A percentile compares a stretch with the other conserved stretches of the same genome.
Evolutionary conservation across 2,888 invertebrate genomes (phyloP).

Genomic region (Apamea sordens): DNA sequence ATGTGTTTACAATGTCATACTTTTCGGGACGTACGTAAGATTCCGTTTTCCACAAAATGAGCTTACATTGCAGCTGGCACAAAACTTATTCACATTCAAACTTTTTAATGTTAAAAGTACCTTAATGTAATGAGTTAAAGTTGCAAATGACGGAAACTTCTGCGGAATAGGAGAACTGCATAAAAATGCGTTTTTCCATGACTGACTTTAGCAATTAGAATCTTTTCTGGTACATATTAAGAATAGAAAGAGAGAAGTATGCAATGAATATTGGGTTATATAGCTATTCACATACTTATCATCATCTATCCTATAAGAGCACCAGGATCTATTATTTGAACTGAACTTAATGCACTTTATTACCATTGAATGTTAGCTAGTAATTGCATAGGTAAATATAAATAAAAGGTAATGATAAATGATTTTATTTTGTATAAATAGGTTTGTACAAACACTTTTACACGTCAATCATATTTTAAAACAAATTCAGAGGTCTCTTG

Average conservation of each 20-base stretch:
- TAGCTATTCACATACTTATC: not conserved
- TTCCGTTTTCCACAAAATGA: conserved; percentile 6
- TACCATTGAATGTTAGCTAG: not conserved
- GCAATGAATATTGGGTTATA: not conserved
- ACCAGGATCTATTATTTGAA: not conserved
- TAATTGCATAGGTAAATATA: not conserved
- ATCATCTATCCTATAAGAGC: not conserved
- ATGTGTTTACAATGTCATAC: not conserved
- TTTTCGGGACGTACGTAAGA: not conserved
- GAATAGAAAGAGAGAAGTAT: not conserved
- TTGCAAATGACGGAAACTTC: conserved; percentile 45
- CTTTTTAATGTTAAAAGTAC: conserved; percentile 52
- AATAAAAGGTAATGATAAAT: too few relatives aligned
- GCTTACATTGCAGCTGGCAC: conserved; percentile 26
- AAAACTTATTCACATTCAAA: conserved; percentile 24
- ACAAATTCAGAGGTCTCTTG: too few relatives aligned
- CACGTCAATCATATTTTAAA: too few relatives aligned
- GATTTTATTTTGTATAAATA: too few relatives aligned
- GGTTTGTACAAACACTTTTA: too few relatives aligned
- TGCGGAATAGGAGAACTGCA: not conserved
- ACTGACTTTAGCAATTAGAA: not conserved
- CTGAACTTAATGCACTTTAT: not conserved
- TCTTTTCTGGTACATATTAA: not conserved
- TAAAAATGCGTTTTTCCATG: conserved; percentile 25
- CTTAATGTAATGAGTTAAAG: conserved; percentile 33